Base-by-base conservation (phyloP, 92 coral and sea anemone species). In the Diadumene lineata region DNA sequence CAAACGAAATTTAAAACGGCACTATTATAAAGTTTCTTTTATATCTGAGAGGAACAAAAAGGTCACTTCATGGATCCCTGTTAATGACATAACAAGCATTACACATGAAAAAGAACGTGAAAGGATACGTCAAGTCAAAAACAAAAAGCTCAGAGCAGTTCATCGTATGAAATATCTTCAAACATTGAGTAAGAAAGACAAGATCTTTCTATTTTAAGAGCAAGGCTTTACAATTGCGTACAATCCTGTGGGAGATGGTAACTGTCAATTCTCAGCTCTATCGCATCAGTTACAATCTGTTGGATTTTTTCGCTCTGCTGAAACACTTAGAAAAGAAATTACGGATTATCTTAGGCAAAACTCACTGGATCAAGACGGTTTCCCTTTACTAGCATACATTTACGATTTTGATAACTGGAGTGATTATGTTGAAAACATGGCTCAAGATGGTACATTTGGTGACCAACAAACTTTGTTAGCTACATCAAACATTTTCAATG, bases 81-180 rank as follows among this genome's bases (percentile, higher is more conserved):
- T 81, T 56, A 79, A 74, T 15, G 86, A 81, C 43, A 81, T 81
- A 24, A 74, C 86, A 56, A 81, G 86, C 53, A 16, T 56, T 13
- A 74, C 81, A 55, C 69, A 32, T 30, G 66, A 63, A 64, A 69
- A 79, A 27, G 80, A 73, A 68, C 75, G 63, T 63, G 46, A 53
- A 34, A 79, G 70, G 48, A 70, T 58, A 64, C 25, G 16, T n/a
- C 72, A 18, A 30, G 18, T 21, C 3, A 3, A 53, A 21, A 21
- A 53, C 2, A 15, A 21, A 53, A 15, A 53, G 24, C 19, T 2
- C 2, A 53, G 26, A 21, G 10, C 58, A 13, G 19, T 21, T 21
- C 58, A 53, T 53, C 58, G 58, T 3, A 16, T 9, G 19, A 53
- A 53, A 21, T 53, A 53, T 23, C 58, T 13, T 1, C 10, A 9